These are phyloP conservation scores for Troglohyphantes excavatus DNA, from an alignment of 2,888 invertebrate species.

Conservation along the genomic window DNA sequence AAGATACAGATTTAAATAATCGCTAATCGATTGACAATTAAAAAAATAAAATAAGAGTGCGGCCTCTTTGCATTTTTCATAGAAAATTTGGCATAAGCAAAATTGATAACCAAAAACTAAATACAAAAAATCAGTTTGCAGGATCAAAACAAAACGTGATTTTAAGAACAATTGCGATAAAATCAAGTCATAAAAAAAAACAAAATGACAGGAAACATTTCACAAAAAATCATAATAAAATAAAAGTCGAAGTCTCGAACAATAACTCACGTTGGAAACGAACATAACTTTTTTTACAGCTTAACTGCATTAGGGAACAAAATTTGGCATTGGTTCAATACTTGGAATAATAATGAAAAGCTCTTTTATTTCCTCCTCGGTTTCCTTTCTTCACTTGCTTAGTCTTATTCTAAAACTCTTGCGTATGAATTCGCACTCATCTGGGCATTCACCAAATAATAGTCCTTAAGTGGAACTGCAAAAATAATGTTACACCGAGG, in stretches of 20 bases:
- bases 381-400: neutral
- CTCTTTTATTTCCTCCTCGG: constrained; percentile 1
- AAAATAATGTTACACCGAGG: neutral
- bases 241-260: constrained; percentile 1
- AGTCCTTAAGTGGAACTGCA: neutral
- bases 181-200: constrained; percentile 1
- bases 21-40: too few species aligned
- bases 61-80: too few species aligned
- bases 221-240: neutral
- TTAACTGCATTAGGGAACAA: constrained; percentile 52
- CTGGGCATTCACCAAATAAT: neutral
- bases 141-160: constrained; percentile 4
- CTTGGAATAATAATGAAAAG: constrained; percentile 20
- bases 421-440: neutral
- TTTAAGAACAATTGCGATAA: neutral
- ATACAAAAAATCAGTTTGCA: neutral
- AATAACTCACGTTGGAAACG: constrained; percentile 27
- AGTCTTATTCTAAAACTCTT: neutral
- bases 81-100: neutral
- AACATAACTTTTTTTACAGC: constrained; percentile 45
- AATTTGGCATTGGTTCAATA: constrained; percentile 63
- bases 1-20: too few species aligned
- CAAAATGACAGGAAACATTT: constrained; percentile 3
- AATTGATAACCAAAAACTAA: neutral
- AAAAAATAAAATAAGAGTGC: too few species aligned